Percentiles rank a stretch among this genome's conserved stretches.
Evolutionary conservation across 1,140 invertebrate genomes (phyloP).

Genomic region (Saccostrea cuccullata): DNA sequence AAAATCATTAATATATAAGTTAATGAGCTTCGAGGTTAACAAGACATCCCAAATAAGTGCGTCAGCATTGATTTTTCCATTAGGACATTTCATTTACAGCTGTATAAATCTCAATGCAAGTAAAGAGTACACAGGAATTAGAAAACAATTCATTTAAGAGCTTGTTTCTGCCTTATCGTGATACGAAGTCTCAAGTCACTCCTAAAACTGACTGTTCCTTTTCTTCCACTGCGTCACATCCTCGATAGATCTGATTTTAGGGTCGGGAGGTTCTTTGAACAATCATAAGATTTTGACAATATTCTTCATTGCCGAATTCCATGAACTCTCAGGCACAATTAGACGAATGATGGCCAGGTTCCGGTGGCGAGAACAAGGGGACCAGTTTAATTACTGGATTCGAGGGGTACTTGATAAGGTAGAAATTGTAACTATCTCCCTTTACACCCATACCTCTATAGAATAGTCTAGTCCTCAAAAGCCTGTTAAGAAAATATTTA

Average conservation of each 20-base stretch:
- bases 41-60: background rate
- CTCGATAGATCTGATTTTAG: background rate
- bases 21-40: background rate
- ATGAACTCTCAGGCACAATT: background rate
- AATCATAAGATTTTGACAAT: background rate
- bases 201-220: background rate
- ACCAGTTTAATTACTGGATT: slow-evolving; percentile 32
- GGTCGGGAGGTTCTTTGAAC: background rate
- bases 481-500: no score
- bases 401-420: slow-evolving; percentile 11
- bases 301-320: background rate
- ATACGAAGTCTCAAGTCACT: background rate
- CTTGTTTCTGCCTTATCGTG: background rate
- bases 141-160: background rate
- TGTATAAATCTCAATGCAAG: background rate
- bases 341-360: background rate
- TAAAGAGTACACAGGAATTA: background rate
- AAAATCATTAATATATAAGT: background rate
- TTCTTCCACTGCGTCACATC: slow-evolving; percentile 10
- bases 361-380: slow-evolving; percentile 12
- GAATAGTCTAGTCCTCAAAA: no score
- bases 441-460: background rate
- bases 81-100: background rate
- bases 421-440: background rate
- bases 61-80: background rate